Evolutionary conservation across 2,888 invertebrate genomes (phyloP).

Genomic region (Drosophila flavopinicola): DNA sequence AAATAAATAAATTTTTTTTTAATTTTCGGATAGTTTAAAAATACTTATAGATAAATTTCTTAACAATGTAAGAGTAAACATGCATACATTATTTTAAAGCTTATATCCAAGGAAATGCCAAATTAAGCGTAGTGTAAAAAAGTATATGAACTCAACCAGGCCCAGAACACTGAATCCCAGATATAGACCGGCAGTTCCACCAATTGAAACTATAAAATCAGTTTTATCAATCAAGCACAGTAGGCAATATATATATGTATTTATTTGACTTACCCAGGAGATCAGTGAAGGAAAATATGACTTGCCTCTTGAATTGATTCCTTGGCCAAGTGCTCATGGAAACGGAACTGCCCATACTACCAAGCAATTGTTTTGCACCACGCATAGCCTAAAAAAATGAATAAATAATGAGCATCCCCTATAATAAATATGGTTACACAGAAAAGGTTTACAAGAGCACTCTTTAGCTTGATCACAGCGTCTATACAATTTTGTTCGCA

Average conservation of each 20-base stretch:
- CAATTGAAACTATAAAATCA: constrained; percentile 87
- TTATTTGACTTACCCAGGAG: constrained; percentile 74
- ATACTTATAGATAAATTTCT: no score
- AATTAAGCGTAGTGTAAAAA: constrained; percentile 87
- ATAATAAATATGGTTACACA: background rate
- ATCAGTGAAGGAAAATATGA: constrained; percentile 83
- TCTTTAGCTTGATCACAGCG: constrained; percentile 66
- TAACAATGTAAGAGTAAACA: no score
- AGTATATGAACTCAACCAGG: constrained; percentile 90
- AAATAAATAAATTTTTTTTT: background rate
- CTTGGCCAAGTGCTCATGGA: constrained; percentile 72
- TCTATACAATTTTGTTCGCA: constrained; percentile 82
- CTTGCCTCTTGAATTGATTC: constrained; percentile 78
- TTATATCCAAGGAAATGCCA: constrained; percentile 85
- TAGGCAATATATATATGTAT: background rate
- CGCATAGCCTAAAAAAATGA: constrained; percentile 50
- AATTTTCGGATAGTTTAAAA: background rate
- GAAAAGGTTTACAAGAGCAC: constrained; percentile 52
- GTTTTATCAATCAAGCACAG: background rate
- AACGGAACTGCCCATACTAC: constrained; percentile 69
- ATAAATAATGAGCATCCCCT: background rate
- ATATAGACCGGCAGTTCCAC: constrained; percentile 92
- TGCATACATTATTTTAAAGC: constrained; percentile 50
- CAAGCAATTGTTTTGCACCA: constrained; percentile 71
- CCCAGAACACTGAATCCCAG: constrained; percentile 91